Evolutionary conservation across 2,797 vertebrate genomes (phyloP).

Genomic region (Bovichtus diacanthus): DNA sequence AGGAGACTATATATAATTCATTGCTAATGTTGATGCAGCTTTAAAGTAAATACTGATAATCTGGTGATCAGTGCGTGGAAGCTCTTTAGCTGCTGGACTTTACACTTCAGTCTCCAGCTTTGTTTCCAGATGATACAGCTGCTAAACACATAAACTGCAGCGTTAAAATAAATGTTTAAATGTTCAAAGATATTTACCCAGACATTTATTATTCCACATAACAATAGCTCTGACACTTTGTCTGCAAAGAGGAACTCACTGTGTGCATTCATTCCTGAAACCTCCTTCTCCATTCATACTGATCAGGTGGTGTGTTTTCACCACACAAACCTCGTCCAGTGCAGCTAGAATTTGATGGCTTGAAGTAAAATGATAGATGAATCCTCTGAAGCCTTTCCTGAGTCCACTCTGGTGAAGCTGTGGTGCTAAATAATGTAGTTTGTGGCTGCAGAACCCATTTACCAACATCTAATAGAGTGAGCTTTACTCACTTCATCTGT

Average conservation of each 20-base stretch:
- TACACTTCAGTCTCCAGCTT: no score
- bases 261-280: slow-evolving; percentile 1
- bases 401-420: slow-evolving; percentile 67
- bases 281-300: slow-evolving; percentile 2
- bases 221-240: no score
- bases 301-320: slow-evolving; percentile 33
- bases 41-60: not conserved
- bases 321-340: slow-evolving; percentile 25
- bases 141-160: no score
- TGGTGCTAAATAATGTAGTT: slow-evolving; percentile 71
- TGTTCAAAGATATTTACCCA: no score
- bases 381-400: slow-evolving; percentile 52
- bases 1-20: slow-evolving; percentile 38
- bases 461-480: slow-evolving; percentile 41
- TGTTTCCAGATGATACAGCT: no score
- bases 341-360: slow-evolving; percentile 48
- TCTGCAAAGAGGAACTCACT: no score
- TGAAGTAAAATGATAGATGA: slow-evolving; percentile 52
- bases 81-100: no score
- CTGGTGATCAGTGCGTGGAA: no score
- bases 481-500: slow-evolving; percentile 57
- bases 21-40: not conserved
- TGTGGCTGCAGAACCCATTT: slow-evolving; percentile 47
- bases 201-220: no score
- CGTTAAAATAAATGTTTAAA: no score